A percentile compares a stretch with the other conserved stretches of the same genome.
phyloP scores from a whole-genome alignment of 2,113 vertebrate species.

The Coptodon rendalli region DNA sequence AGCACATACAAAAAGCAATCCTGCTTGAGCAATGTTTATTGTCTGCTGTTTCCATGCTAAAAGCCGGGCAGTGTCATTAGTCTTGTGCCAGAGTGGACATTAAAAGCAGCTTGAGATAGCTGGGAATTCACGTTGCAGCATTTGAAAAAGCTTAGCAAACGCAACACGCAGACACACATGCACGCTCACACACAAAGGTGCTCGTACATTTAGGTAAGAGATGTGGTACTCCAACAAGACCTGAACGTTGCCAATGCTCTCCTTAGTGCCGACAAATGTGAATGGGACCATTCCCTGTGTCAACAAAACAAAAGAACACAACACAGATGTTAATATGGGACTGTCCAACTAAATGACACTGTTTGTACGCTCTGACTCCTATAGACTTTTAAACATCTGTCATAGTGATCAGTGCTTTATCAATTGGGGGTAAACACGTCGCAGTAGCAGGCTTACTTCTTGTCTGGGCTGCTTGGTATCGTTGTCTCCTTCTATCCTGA shows the following conservation, averaged over 20 bases:
- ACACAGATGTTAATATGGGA: conserved; percentile 32
- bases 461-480: conserved; percentile 84
- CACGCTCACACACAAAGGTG: not conserved
- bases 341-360: not conserved
- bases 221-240: conserved; percentile 97
- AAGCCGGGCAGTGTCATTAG: not conserved
- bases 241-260: conserved; percentile 94
- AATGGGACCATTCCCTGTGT: conserved; percentile 96
- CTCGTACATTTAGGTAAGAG: conserved; percentile 91
- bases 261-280: conserved; percentile 97
- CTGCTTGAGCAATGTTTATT: not conserved
- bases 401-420: not conserved
- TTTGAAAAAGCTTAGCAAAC: not conserved
- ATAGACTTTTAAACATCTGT: not conserved
- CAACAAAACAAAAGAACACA: conserved; percentile 37
- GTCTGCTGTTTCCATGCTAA: not conserved
- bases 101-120: not conserved
- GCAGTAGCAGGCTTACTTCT: conserved; percentile 73
- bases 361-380: not conserved
- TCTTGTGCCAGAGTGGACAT: not conserved
- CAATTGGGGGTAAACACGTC: not conserved
- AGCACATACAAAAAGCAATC: not conserved
- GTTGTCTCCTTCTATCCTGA: conserved; percentile 87
- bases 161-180: not conserved
- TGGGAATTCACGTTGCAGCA: not conserved